phyloP scores from a whole-genome alignment of 2,888 invertebrate species.

The Sicus ferrugineus region DNA sequence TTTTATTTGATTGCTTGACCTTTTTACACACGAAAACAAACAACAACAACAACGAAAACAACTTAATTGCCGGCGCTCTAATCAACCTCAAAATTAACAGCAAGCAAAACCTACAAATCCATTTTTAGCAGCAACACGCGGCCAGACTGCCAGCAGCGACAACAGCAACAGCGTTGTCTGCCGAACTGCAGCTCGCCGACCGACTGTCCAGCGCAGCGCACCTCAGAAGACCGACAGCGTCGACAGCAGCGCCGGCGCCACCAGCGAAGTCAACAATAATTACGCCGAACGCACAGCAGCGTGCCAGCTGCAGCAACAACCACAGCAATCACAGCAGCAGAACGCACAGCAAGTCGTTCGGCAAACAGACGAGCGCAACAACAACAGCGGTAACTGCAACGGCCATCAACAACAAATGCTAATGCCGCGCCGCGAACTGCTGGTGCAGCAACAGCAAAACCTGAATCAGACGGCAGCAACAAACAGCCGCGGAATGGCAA shows the following conservation, averaged over 20 bases:
- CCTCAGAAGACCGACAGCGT: background rate
- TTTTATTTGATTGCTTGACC: slow-evolving; percentile 32
- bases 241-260: background rate
- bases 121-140: slow-evolving; percentile 59
- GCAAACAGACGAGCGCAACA: slow-evolving; percentile 38
- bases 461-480: slow-evolving; percentile 44
- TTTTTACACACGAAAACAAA: slow-evolving; percentile 37
- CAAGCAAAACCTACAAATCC: slow-evolving; percentile 60
- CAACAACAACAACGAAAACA: slow-evolving; percentile 41
- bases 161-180: slow-evolving; percentile 27
- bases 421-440: slow-evolving; percentile 42
- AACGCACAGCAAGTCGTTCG: slow-evolving; percentile 46
- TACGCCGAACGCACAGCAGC: slow-evolving; percentile 9
- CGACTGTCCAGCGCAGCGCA: background rate
- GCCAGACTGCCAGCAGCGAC: slow-evolving; percentile 34
- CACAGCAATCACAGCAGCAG: slow-evolving; percentile 37
- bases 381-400: slow-evolving; percentile 38
- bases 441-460: slow-evolving; percentile 31
- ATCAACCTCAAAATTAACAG: slow-evolving; percentile 49
- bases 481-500: background rate
- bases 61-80: slow-evolving; percentile 41
- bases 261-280: background rate
- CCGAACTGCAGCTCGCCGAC: slow-evolving; percentile 1
- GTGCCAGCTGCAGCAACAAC: slow-evolving; percentile 34
- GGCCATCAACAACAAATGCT: slow-evolving; percentile 53